These are phyloP conservation scores for Streptopelia turtur DNA, from an alignment of 2,797 vertebrate species.

Conservation along the genomic window DNA sequence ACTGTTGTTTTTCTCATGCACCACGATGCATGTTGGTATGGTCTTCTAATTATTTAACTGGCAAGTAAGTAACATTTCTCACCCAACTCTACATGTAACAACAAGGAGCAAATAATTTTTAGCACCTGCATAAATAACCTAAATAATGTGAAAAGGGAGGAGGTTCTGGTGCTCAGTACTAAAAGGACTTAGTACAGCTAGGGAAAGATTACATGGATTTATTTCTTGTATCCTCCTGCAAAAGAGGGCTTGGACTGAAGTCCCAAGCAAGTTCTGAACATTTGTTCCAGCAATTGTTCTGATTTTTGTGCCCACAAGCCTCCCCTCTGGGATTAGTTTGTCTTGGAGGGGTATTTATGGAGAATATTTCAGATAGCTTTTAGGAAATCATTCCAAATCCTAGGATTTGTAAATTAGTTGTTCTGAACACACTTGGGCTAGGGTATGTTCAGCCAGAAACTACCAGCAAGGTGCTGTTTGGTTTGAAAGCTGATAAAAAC, in stretches of 20 bases:
- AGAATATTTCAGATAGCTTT: not conserved
- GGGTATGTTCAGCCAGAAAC: not conserved
- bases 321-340: not conserved
- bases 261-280: not conserved
- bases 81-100: not conserved
- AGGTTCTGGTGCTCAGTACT: not conserved
- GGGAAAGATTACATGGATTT: not conserved
- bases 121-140: not conserved
- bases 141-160: not conserved
- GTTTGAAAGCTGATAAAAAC: constrained; percentile 3
- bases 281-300: not conserved
- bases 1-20: not conserved
- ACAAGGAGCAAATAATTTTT: not conserved
- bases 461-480: not conserved
- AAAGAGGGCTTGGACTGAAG: not conserved
- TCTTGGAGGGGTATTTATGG: not conserved
- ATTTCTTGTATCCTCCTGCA: not conserved
- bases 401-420: not conserved
- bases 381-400: not conserved
- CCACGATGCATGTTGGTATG: not conserved
- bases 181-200: not conserved
- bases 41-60: not conserved
- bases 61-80: not conserved
- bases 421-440: not conserved
- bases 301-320: not conserved